Percentiles rank a stretch among this genome's conserved stretches.
These are phyloP conservation scores for Ictalurus punctatus DNA, from an alignment of 2,113 vertebrate species.

Conservation along the genomic window DNA sequence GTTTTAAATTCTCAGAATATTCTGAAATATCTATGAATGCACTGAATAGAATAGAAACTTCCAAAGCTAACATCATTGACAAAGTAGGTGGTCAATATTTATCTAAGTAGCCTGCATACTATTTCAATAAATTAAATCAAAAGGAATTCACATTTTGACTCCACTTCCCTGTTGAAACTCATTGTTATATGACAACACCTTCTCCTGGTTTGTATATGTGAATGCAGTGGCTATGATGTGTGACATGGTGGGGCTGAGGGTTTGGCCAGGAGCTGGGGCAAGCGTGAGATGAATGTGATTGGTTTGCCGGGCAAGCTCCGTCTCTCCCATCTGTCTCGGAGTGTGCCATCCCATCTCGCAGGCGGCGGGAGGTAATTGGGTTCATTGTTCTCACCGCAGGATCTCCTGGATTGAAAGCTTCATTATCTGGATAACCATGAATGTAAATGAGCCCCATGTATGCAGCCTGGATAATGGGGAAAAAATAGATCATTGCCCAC, in stretches of 20 bases:
- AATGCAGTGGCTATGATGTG: constrained; percentile 47
- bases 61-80: background rate
- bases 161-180: background rate
- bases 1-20: background rate
- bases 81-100: background rate
- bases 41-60: background rate
- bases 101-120: background rate
- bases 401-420: constrained; percentile 82
- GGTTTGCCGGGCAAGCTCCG: constrained; percentile 77
- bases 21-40: background rate
- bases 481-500: constrained; percentile 77
- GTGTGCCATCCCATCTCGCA: constrained; percentile 81
- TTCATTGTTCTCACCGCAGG: constrained; percentile 84
- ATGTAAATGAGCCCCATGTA: constrained; percentile 81
- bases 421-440: constrained; percentile 86
- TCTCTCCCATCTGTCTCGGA: constrained; percentile 82
- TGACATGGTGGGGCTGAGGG: constrained; percentile 69
- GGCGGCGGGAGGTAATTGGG: constrained; percentile 83
- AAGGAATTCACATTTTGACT: background rate
- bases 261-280: constrained; percentile 64
- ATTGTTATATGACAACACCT: constrained; percentile 8
- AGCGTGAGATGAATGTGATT: constrained; percentile 79
- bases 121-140: background rate
- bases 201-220: constrained; percentile 18
- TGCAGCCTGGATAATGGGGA: constrained; percentile 73